These are phyloP conservation scores for Neodiprion fabricii DNA, from an alignment of 1,140 invertebrate species.

Conservation along the genomic window DNA sequence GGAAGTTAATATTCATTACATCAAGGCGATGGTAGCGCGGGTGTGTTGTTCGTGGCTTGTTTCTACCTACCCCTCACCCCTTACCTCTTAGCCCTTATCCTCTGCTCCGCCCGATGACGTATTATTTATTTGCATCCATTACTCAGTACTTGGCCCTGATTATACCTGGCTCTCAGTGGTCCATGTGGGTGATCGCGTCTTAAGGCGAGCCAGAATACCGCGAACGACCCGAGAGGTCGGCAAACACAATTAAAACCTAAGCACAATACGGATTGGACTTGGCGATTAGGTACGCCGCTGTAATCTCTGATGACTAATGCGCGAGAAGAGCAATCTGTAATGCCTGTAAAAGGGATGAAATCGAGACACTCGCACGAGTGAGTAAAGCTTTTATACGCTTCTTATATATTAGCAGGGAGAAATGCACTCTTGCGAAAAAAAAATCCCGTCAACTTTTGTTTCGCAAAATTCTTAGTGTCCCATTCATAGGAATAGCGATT, in stretches of 20 bases:
- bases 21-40: not conserved
- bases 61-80: not conserved
- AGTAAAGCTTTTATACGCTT: too few relatives aligned
- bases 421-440: too few relatives aligned
- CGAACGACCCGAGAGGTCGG: constrained; percentile 23
- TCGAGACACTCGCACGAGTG: not conserved
- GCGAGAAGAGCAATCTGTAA: not conserved
- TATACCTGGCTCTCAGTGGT: constrained; percentile 24
- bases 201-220: constrained; percentile 18
- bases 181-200: constrained; percentile 16
- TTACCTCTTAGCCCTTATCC: not conserved
- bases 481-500: too few relatives aligned
- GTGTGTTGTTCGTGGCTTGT: constrained; percentile 4
- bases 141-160: constrained; percentile 18
- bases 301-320: constrained; percentile 22
- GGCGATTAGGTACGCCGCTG: not conserved
- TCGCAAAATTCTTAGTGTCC: too few relatives aligned
- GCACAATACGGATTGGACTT: constrained; percentile 9
- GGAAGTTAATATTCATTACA: constrained; percentile 44
- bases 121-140: constrained; percentile 32
- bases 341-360: not conserved
- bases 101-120: constrained; percentile 16
- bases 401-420: too few relatives aligned
- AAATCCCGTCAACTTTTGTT: too few relatives aligned
- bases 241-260: constrained; percentile 35